These are phyloP conservation scores for Oceanodroma leucorhoa DNA, from an alignment of 2,797 vertebrate genomes.

Conservation along the genomic window DNA sequence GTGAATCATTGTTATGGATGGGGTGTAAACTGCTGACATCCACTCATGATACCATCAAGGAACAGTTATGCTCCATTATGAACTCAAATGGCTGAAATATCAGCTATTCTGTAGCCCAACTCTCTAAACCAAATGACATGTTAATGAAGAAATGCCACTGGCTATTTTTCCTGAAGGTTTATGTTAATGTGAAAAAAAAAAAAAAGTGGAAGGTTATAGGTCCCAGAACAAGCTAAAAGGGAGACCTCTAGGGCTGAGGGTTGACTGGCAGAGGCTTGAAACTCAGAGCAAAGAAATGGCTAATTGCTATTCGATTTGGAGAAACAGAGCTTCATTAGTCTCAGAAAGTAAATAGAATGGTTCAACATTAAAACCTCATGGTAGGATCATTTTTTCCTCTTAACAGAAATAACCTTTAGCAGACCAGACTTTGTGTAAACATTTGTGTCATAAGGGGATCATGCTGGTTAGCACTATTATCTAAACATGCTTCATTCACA, in stretches of 20 bases:
- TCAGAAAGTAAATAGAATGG: not conserved
- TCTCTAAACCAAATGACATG: not conserved
- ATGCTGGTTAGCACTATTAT: not conserved
- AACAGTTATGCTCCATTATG: not conserved
- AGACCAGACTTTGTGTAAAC: not conserved
- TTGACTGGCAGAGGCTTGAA: not conserved
- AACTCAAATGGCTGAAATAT: not conserved
- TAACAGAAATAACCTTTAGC: not conserved
- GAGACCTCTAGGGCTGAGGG: not conserved
- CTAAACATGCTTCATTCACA: not conserved
- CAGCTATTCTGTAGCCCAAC: not conserved
- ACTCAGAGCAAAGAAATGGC: not conserved
- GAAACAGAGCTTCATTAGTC: not conserved
- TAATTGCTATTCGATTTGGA: not conserved
- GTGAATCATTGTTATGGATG: not conserved
- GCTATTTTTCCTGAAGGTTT: not conserved
- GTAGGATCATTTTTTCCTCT: not conserved
- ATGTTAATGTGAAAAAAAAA: not conserved
- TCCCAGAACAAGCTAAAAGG: not conserved
- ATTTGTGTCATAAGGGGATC: not conserved
- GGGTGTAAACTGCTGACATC: not conserved
- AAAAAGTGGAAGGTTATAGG: not conserved
- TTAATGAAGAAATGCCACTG: not conserved
- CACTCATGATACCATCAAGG: not conserved
- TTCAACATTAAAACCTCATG: not conserved